phyloP scores from a whole-genome alignment of 2,113 vertebrate species.

The Triplophysa siluroides region DNA sequence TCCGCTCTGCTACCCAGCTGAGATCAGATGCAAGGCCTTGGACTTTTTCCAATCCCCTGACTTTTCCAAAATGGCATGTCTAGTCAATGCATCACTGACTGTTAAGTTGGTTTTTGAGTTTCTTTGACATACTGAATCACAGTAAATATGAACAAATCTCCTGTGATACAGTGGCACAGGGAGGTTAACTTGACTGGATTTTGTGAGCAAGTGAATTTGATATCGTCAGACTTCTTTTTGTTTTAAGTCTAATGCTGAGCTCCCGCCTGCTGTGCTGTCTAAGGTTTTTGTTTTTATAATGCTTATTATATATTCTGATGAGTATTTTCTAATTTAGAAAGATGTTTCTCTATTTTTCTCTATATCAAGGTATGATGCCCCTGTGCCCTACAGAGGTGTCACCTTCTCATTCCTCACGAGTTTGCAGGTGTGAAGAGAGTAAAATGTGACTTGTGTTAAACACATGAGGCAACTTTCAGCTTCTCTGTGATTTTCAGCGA shows the following conservation, averaged over 20 bases:
- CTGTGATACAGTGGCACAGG: background rate
- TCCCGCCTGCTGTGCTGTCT: background rate
- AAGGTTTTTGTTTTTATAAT: background rate
- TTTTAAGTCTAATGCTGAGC: background rate
- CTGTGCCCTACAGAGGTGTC: background rate
- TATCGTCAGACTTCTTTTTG: background rate
- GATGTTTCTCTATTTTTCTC: background rate
- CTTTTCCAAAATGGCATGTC: constrained; percentile 22
- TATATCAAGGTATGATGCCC: background rate
- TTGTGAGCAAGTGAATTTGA: background rate
- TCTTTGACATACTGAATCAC: background rate
- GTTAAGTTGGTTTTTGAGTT: constrained; percentile 2
- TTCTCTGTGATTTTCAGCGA: constrained; percentile 30
- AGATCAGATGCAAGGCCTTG: constrained; percentile 52
- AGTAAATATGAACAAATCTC: background rate
- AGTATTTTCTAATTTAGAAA: no score
- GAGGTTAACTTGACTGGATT: background rate
- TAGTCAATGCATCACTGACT: background rate
- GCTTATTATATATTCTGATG: background rate
- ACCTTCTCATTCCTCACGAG: background rate
- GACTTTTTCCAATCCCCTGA: constrained; percentile 44
- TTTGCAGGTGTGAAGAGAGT: constrained; percentile 24
- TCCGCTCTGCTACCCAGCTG: constrained; percentile 39
- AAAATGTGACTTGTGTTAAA: constrained; percentile 31
- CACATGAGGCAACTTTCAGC: constrained; percentile 24